Evolutionary conservation across 2,797 vertebrate species (phyloP), one percentile per base, ranked within the genome.

Genomic region (Oreochromis mossambicus): DNA sequence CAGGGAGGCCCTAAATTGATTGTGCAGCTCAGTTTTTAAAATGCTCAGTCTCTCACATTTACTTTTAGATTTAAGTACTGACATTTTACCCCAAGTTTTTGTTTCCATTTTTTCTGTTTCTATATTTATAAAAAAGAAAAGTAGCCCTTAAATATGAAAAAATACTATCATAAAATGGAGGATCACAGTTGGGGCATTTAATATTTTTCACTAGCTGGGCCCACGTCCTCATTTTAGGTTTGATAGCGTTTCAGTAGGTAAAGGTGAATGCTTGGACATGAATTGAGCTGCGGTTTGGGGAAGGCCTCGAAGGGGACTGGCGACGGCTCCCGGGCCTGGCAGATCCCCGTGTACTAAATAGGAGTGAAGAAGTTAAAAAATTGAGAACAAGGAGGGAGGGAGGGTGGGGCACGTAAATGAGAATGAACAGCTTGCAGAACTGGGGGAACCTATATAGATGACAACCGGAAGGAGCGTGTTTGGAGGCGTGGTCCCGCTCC

Each of bases 1-100:
- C 51, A 90, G 79, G 85, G 84, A 89, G 41, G 88, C 81, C 51
- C 83, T 61, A 82, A 56, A 61, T 32, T 79, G 48, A 86, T 58
- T 79, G 51, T 12, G 58, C 19, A 77, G 50, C 63, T 88, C 46
- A 80, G 75, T 87, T 55, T 63, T 66, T 55, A 70, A 79, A 85
- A 76, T 41, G 12, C 7, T 41, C n/a, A 75, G 70, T 50, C 70
- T 50, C 43, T 50, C 29, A 32, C 26, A 50, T 50, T 50, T 32
- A 19, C 29, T 34, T 58, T 58, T 58, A 32, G 29, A 58, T 58
- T 58, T 19, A 32, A 8, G 14, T 32, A n/a, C 0, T 13, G 15
- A 75, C 43, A 32, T 75, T 75, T 75, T 75, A 19, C 10, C 46
- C 15, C 5, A 48, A 10, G 9, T 7, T n/a, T 50, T 32, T 50